A percentile compares a stretch with the other conserved stretches of the same genome.
Conservation (phyloP, 1,140 invertebrate species). For the Atta texana region DNA sequence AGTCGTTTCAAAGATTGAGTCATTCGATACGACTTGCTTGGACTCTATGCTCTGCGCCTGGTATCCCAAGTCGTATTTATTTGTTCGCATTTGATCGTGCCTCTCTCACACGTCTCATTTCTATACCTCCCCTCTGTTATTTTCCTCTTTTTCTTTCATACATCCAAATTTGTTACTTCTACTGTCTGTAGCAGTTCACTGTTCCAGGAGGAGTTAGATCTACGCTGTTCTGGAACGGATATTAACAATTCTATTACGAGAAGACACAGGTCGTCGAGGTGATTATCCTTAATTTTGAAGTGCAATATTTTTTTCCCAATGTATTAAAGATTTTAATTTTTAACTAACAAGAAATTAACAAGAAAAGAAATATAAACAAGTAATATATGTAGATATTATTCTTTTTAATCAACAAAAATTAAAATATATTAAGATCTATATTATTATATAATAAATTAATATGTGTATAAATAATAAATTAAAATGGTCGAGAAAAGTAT, state of each 20-base stretch:
- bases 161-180: slow-evolving; percentile 59
- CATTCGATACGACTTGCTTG: slow-evolving; percentile 64
- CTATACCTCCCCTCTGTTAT: background rate
- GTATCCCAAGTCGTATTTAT: slow-evolving; percentile 68
- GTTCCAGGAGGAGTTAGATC: slow-evolving; percentile 84
- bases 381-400: background rate
- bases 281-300: slow-evolving; percentile 69
- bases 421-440: background rate
- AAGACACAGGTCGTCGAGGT: slow-evolving; percentile 82
- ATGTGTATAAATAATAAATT: background rate
- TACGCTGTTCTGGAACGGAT: slow-evolving; percentile 81
- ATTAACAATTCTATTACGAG: slow-evolving; percentile 80
- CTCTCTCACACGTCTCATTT: background rate
- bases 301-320: background rate
- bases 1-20: background rate
- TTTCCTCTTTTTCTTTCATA: background rate
- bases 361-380: background rate
- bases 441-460: background rate
- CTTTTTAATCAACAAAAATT: background rate
- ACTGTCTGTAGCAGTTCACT: slow-evolving; percentile 83
- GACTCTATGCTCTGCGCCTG: slow-evolving; percentile 68
- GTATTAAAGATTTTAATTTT: background rate
- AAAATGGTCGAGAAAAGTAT: background rate
- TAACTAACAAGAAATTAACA: no score
- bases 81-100: background rate